Conservation (phyloP, 37 sponge, comb jelly and placozoan species). For the Axinella damicornis region DNA sequence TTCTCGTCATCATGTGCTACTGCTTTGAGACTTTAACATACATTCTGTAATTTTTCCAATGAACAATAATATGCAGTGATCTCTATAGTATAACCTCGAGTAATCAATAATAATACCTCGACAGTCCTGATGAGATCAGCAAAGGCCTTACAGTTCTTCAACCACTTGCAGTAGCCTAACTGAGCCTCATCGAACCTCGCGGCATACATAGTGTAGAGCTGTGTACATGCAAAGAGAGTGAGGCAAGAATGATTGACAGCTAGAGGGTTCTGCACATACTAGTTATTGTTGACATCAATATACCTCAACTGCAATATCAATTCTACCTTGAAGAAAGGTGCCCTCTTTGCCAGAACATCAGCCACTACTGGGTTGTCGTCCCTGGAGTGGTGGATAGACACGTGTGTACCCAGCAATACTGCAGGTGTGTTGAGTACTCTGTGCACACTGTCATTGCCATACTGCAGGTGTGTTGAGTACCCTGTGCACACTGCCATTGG, state of each 20-base stretch:
- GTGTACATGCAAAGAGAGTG: not conserved
- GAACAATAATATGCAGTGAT: no score
- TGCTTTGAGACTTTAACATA: no score
- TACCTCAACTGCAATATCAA: no score
- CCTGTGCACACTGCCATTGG: no score
- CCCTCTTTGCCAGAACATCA: constrained; percentile 58
- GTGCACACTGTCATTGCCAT: no score
- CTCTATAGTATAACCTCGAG: not conserved
- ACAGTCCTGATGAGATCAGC: constrained; percentile 56
- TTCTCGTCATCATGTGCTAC: no score
- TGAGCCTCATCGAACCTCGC: constrained; percentile 59
- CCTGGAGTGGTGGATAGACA: constrained; percentile 29
- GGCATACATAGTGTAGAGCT: constrained; percentile 77
- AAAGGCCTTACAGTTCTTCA: constrained; percentile 56
- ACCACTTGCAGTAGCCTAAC: constrained; percentile 58
- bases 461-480: no score
- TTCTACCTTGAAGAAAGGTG: constrained; percentile 81
- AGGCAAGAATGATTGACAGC: not conserved
- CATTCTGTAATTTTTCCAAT: no score
- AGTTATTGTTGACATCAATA: no score
- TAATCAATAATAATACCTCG: constrained; percentile 27
- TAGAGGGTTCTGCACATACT: no score
- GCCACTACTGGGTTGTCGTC: constrained; percentile 55
- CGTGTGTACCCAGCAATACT: no score
- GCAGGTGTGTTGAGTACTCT: no score